phyloP scores from a whole-genome alignment of 2,113 vertebrate species.

The Abramis brama region DNA sequence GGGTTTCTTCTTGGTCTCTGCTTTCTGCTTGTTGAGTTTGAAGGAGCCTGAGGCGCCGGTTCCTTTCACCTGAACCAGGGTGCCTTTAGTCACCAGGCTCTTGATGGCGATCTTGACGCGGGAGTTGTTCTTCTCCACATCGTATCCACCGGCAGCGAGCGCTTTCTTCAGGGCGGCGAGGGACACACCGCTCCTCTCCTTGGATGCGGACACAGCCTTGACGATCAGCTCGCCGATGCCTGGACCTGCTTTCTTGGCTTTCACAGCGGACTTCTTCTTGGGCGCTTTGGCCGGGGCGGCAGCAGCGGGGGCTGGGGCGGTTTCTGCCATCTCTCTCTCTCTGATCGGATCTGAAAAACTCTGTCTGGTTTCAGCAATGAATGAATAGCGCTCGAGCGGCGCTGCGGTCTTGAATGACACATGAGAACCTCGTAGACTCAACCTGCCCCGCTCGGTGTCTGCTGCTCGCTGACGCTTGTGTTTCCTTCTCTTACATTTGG shows the following conservation, averaged over 20 bases:
- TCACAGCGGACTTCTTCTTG: not conserved
- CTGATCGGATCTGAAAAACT: not conserved
- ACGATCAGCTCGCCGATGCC: not conserved
- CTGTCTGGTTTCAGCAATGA: too few species aligned
- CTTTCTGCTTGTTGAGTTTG: not conserved
- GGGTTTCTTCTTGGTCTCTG: not conserved
- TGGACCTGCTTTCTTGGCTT: not conserved
- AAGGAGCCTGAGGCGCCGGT: not conserved
- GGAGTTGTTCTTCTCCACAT: conserved; percentile 28
- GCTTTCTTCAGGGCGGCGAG: conserved; percentile 31
- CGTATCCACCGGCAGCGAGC: not conserved
- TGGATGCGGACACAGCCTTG: not conserved
- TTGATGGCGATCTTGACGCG: not conserved
- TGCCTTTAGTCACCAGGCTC: not conserved
- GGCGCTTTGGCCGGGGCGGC: not conserved
- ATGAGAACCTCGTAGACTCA: too few species aligned
- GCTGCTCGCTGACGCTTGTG: too few species aligned
- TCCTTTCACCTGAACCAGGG: not conserved
- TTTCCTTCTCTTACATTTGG: too few species aligned
- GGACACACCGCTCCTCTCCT: not conserved
- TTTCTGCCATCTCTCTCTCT: not conserved
- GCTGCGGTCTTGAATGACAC: too few species aligned
- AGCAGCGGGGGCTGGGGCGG: not conserved
- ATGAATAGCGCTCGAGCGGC: too few species aligned
- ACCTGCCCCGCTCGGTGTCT: too few species aligned